phyloP scores from a whole-genome alignment of 2,888 invertebrate genomes.

The Timema podura region DNA sequence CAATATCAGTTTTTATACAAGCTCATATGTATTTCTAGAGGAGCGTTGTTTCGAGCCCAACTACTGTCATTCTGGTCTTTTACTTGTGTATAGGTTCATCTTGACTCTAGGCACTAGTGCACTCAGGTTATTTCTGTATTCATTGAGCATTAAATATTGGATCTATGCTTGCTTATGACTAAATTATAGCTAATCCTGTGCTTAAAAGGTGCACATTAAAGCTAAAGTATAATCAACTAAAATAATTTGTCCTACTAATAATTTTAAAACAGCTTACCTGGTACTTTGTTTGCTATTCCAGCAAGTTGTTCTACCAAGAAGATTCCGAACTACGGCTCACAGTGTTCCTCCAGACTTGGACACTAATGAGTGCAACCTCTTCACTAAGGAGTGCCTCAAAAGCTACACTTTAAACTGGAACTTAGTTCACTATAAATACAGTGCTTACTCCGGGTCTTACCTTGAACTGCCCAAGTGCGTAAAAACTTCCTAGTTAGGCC shows the following conservation, averaged over 20 bases:
- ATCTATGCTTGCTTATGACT: too few relatives aligned
- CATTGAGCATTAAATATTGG: too few relatives aligned
- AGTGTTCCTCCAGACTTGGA: slow-evolving; percentile 51
- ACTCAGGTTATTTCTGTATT: too few relatives aligned
- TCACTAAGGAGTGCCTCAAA: slow-evolving; percentile 64
- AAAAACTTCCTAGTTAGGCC: too few relatives aligned
- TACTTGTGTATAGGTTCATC: too few relatives aligned
- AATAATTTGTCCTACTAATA: not conserved
- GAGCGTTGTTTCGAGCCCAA: too few relatives aligned
- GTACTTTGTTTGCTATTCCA: slow-evolving; percentile 40
- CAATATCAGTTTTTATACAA: too few relatives aligned
- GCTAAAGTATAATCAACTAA: not conserved
- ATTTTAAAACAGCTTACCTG: not conserved
- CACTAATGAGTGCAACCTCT: slow-evolving; percentile 53
- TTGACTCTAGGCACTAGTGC: too few relatives aligned
- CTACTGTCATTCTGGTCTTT: too few relatives aligned
- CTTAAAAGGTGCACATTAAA: not conserved
- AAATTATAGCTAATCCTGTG: too few relatives aligned
- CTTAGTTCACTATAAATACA: slow-evolving; percentile 88
- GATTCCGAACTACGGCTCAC: slow-evolving; percentile 73
- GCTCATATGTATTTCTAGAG: too few relatives aligned
- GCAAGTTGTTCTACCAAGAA: slow-evolving; percentile 76
- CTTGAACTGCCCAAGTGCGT: slow-evolving; percentile 76
- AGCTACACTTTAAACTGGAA: slow-evolving; percentile 87
- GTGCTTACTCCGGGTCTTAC: slow-evolving; percentile 81